Base-by-base conservation (phyloP, 1,140 invertebrate genomes). In the Bombyx mandarina region DNA sequence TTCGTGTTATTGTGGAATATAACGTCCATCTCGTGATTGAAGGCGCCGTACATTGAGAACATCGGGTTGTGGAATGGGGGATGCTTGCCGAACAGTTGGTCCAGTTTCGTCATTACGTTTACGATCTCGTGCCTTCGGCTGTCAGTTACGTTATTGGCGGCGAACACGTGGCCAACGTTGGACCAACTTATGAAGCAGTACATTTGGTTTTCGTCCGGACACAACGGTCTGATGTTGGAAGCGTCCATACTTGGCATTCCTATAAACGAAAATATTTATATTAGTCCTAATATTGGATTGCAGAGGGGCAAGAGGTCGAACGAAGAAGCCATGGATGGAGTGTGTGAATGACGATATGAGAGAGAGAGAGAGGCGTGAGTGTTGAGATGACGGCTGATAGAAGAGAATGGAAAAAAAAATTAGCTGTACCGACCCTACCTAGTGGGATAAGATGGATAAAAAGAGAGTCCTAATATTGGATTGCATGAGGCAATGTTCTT, bases 101-200 rank as follows among this genome's bases (percentile, higher is more conserved):
- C 92, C 61, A 94, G 81, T 62, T 92, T 89, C 3, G 91, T 77
- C 42, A 95, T 86, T 2, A 92, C 90, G 52, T 92, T 90, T 45
- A 91, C 88, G 2, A 93, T 90, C 66, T 94, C 93, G 68, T 92
- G 89, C 45, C 78, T 77, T 52, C 91, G 85, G 63, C 91, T 69
- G 18, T 82, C 53, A 0, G 89, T 85, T 1, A 89, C 76, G 62
- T 93, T 92, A 35, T 86, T 77, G 10, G 89, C 79, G 73, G 90
- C 87, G 79, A 93, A 90, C 0, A 93, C 73, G 73, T 93, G 84
- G 22, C 91, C 92, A 54, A 54, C 43, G 22, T 22, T 44, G 4
- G 92, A 89, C 92, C 93, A 94, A 48, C 91, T 91, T n/a, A 94
- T 79, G 72, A 91, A 90, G 63, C 93, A 94, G 12, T 88, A 88